Conservation (phyloP, 1,140 invertebrate species). For the Procambarus virginalis region DNA sequence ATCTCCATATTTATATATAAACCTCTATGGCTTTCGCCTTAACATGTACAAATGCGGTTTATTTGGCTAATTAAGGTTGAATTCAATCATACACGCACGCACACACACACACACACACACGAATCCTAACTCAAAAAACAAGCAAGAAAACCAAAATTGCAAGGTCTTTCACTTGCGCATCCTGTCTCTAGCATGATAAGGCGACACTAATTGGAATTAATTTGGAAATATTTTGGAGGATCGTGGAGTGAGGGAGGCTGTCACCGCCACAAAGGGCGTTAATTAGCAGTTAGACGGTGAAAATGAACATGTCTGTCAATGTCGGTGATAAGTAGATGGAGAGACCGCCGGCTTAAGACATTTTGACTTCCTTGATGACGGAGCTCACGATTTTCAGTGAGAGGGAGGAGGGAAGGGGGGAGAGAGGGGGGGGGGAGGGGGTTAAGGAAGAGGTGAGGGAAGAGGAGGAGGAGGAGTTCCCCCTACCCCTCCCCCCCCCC, state of each 20-base stretch:
- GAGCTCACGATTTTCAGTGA: not conserved
- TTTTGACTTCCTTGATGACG: slow-evolving; percentile 51
- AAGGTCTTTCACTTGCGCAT: not conserved
- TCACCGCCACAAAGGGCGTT: slow-evolving; percentile 57
- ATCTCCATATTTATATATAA: no score
- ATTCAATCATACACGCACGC: not conserved
- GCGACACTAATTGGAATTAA: slow-evolving; percentile 67
- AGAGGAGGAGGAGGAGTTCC: no score
- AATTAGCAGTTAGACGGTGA: slow-evolving; percentile 62
- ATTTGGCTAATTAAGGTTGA: no score
- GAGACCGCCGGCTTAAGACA: slow-evolving; percentile 55
- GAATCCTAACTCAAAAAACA: not conserved
- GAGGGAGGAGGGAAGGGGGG: not conserved
- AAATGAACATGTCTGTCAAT: slow-evolving; percentile 66
- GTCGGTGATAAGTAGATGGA: slow-evolving; percentile 67
- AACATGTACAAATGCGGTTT: no score
- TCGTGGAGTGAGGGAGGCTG: slow-evolving; percentile 60
- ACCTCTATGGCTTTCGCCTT: no score
- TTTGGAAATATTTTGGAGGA: slow-evolving; percentile 67
- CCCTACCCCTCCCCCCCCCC: not conserved
- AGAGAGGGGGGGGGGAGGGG: no score
- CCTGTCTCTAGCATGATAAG: slow-evolving; percentile 54
- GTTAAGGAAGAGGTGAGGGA: no score
- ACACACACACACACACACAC: not conserved
- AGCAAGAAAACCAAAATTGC: not conserved